Base-by-base conservation (phyloP, 1,140 invertebrate genomes). In the Callitettix versicolor region DNA sequence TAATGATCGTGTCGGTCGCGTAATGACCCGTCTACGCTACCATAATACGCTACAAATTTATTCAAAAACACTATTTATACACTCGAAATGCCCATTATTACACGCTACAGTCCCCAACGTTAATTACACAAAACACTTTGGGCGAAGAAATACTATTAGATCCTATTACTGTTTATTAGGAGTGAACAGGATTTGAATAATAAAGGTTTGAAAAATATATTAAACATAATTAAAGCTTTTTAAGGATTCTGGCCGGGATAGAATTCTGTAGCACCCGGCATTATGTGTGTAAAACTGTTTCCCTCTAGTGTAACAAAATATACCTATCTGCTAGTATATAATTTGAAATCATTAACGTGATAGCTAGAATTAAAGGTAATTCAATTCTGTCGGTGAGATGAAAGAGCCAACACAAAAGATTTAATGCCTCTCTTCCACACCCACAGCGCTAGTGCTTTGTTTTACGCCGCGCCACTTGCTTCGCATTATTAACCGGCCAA, bases 141-240 rank as follows among this genome's bases (percentile, higher is more conserved):
- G n/a, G 40, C 5, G 40, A 42, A 18, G n/a, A n/a, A n/a, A n/a
- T n/a, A 30, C 26, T 4, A 4, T 30, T 30, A 9, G 3, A 9
- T 30, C 26, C 48, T 33, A 49, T 49, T 34, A 51, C 36, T 51
- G 36, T 51, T 51, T 51, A 51, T 51, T 51, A 51, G 48, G 48
- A 34, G 48, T 20, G 48, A 51, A 51, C 48, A 51, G 30, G 48
- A 36, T 51, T 51, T 36, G 30, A 30, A 51, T 51, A 51, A 51
- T 51, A 33, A 21, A 14, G 22, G 26, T 30, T 30, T 17, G 30
- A 30, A 36, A 34, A 51, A 30, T 36, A 51, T 51, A 49, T 51
- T 18, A 38, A 38, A 38, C 15, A 36, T 38, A 51, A 51, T 51
- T 51, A 51, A 51, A 51, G 9, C 18, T 26, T 36, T 14, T 30